These are phyloP conservation scores for Dynastes maya DNA, from an alignment of 2,888 invertebrate species.

Conservation along the genomic window DNA sequence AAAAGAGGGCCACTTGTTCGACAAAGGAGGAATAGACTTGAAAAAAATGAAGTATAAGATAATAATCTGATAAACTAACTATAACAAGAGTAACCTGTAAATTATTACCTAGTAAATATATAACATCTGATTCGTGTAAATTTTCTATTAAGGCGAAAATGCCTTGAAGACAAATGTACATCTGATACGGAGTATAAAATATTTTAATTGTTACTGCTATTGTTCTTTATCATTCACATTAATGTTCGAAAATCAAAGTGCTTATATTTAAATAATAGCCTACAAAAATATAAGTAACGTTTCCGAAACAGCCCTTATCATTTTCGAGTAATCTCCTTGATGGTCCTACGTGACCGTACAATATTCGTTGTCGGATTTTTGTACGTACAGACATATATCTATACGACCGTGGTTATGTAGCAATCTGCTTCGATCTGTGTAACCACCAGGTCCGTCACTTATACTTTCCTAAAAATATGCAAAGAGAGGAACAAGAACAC, in stretches of 20 bases:
- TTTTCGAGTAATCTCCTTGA: slow-evolving; percentile 3
- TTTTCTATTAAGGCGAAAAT: neutral
- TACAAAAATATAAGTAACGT: slow-evolving; percentile 6
- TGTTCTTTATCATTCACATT: neutral
- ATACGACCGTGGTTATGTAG: neutral
- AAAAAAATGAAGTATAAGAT: no score
- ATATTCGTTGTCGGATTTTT: neutral
- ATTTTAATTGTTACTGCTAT: slow-evolving; percentile 3
- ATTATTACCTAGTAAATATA: neutral
- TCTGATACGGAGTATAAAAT: slow-evolving; percentile 3
- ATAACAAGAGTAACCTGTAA: neutral
- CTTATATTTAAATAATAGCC: slow-evolving; percentile 18
- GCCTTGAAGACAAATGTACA: neutral
- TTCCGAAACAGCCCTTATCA: slow-evolving; percentile 3
- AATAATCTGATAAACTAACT: neutral
- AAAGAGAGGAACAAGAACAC: slow-evolving; percentile 50
- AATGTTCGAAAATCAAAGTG: slow-evolving; percentile 1
- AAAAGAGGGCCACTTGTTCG: no score
- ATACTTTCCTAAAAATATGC: slow-evolving; percentile 51
- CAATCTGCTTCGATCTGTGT: slow-evolving; percentile 30
- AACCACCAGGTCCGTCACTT: slow-evolving; percentile 26
- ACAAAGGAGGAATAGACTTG: no score
- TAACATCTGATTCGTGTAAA: neutral
- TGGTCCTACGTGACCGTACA: neutral
- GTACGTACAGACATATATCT: neutral